Conservation (phyloP, 2,113 vertebrate genomes). For the Nycticebus coucang region DNA sequence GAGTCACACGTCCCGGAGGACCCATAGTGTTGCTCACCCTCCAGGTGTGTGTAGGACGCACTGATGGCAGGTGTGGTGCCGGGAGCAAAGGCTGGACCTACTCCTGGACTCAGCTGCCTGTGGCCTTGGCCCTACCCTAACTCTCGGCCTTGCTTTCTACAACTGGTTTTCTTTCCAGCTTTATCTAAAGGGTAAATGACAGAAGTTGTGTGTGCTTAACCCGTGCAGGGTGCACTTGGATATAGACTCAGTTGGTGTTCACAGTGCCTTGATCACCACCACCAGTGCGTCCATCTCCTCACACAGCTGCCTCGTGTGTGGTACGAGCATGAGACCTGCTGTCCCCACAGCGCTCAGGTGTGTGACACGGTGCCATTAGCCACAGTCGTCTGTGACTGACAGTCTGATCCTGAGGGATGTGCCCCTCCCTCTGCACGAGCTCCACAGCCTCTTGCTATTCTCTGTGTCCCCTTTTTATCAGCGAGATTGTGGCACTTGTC, state of each 20-base stretch:
- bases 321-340: too few species aligned
- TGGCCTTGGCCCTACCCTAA: background rate
- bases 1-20: accelerated
- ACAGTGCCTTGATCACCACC: background rate
- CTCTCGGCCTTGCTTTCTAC: background rate
- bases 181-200: background rate
- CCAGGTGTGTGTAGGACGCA: too few species aligned
- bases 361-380: too few species aligned
- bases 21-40: background rate
- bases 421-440: too few species aligned
- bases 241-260: too few species aligned
- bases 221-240: background rate
- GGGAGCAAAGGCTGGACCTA: accelerated
- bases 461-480: too few species aligned
- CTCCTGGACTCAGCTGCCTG: background rate
- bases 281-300: background rate
- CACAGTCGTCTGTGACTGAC: too few species aligned
- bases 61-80: background rate
- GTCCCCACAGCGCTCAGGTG: too few species aligned
- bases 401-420: too few species aligned
- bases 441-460: too few species aligned
- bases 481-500: background rate
- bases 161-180: background rate
- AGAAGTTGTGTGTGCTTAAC: background rate
- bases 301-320: background rate